These are phyloP conservation scores for Entelurus aequoreus DNA, from an alignment of 2,113 vertebrate genomes.

Conservation along the genomic window DNA sequence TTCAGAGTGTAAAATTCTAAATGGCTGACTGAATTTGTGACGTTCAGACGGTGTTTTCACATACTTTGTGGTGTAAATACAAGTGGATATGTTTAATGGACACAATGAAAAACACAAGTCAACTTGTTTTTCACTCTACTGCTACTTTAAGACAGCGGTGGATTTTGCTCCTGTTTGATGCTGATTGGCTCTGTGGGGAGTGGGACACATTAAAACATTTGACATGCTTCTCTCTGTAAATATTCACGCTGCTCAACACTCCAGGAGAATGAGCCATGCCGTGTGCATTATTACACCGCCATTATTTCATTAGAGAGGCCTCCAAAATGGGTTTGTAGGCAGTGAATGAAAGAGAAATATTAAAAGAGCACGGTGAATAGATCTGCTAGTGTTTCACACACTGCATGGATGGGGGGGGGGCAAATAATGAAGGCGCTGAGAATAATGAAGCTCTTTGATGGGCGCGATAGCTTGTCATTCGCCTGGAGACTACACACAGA, in stretches of 20 bases:
- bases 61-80: too few relatives aligned
- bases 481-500: constrained; percentile 44
- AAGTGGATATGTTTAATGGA: too few relatives aligned
- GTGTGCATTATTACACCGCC: constrained; percentile 25
- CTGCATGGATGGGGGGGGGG: constrained; percentile 25
- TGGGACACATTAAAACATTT: background rate
- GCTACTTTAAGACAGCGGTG: too few relatives aligned
- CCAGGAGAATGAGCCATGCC: constrained; percentile 1
- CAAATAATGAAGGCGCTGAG: constrained; percentile 52
- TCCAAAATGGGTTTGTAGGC: constrained; percentile 26
- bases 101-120: too few relatives aligned
- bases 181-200: too few relatives aligned
- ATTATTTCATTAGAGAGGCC: constrained; percentile 42
- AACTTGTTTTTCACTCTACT: too few relatives aligned
- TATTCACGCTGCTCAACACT: constrained; percentile 15
- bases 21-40: too few relatives aligned
- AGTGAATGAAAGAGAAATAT: constrained; percentile 51
- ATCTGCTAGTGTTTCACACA: constrained; percentile 36
- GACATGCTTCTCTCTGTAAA: constrained; percentile 2
- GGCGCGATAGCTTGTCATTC: constrained; percentile 16
- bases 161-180: too few relatives aligned
- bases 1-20: too few relatives aligned
- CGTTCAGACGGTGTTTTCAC: too few relatives aligned
- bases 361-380: constrained; percentile 33
- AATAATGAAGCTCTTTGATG: constrained; percentile 58